Percentiles rank a stretch among this genome's conserved stretches.
These are phyloP conservation scores for Melanophora roralis DNA, from an alignment of 2,888 invertebrate species.

Conservation along the genomic window DNA sequence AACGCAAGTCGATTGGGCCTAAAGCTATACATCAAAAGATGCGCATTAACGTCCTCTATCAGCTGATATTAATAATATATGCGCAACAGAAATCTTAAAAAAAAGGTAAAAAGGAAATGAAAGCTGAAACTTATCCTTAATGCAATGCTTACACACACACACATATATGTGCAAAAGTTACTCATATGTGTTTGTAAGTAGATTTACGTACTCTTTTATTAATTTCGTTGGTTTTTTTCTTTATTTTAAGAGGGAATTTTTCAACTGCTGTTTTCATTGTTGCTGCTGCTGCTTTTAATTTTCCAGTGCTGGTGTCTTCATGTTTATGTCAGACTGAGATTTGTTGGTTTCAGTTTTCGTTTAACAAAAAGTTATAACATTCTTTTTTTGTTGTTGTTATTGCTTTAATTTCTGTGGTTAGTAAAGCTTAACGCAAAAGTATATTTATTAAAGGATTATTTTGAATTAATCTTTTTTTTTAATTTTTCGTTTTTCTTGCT, in stretches of 20 bases:
- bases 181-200: not conserved
- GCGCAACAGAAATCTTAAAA: not conserved
- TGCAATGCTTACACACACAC: not conserved
- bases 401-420: constrained; percentile 2
- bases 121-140: constrained; percentile 55
- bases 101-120: constrained; percentile 41
- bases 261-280: not conserved
- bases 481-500: not conserved
- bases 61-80: too few relatives aligned
- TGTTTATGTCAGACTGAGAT: constrained; percentile 49
- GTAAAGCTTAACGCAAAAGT: constrained; percentile 30
- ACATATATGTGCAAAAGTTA: not conserved
- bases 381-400: not conserved
- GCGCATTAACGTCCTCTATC: too few relatives aligned
- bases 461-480: constrained; percentile 27
- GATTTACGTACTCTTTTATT: not conserved
- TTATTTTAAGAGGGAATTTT: not conserved
- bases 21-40: too few relatives aligned
- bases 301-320: not conserved
- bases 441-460: constrained; percentile 60
- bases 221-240: constrained; percentile 1
- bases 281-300: not conserved
- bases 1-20: too few relatives aligned
- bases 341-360: constrained; percentile 36
- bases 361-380: constrained; percentile 12